A percentile compares a stretch with the other conserved stretches of the same genome.
phyloP scores from a whole-genome alignment of 2,888 invertebrate genomes.

The Spilosoma lubricipeda region DNA sequence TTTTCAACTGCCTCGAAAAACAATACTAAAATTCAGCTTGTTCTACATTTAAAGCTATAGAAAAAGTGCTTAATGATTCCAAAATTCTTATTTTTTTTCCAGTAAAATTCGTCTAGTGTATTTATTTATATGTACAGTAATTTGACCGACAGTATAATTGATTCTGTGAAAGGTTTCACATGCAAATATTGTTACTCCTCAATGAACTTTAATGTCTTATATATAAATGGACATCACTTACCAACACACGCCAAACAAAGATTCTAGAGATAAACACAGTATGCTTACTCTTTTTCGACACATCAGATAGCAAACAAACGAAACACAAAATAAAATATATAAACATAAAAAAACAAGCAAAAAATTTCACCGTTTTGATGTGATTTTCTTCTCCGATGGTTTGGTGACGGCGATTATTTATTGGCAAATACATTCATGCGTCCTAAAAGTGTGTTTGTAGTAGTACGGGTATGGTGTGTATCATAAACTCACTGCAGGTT shows the following conservation, averaged over 20 bases:
- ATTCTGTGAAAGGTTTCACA: constrained; percentile 55
- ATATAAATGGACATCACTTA: constrained; percentile 70
- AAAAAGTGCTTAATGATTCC: not conserved
- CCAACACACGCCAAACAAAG: constrained; percentile 64
- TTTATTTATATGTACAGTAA: constrained; percentile 14
- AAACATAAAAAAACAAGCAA: constrained; percentile 67
- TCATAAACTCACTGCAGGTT: not conserved
- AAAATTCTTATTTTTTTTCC: not conserved
- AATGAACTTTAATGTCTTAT: constrained; percentile 37
- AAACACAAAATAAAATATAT: constrained; percentile 52
- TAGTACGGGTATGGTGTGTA: constrained; percentile 19
- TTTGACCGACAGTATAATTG: constrained; percentile 39
- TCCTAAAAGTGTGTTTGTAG: constrained; percentile 34
- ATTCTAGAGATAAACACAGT: constrained; percentile 64
- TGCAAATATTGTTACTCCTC: constrained; percentile 59
- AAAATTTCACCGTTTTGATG: constrained; percentile 64
- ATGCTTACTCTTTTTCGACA: constrained; percentile 62
- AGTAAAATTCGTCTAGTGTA: not conserved
- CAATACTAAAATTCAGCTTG: not conserved
- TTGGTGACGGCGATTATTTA: constrained; percentile 72
- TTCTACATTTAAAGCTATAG: not conserved
- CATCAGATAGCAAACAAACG: constrained; percentile 80
- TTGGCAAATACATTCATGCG: constrained; percentile 86
- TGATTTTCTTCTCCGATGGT: constrained; percentile 63
- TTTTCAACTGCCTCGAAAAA: not conserved